Evolutionary conservation across 2,113 vertebrate genomes (phyloP), one percentile per base, ranked within the genome.

Genomic region (Oncorhynchus clarkii): DNA sequence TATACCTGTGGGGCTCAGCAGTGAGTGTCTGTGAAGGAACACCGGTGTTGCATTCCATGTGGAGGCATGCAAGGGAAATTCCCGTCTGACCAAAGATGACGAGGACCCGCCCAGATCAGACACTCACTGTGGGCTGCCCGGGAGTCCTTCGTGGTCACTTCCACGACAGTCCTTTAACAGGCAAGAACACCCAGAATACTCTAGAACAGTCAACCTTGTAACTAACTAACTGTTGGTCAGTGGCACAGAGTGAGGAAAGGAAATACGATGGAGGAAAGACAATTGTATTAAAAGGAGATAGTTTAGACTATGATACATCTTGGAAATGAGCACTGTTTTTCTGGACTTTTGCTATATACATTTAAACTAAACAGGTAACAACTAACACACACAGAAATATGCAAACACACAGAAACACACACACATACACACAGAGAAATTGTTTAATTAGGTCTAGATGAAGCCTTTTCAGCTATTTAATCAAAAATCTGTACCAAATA

Each of bases 381-480:
- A 45, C 8, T 39, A 9, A 45, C 39, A 45, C 60, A 62, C 24
- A 22, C 0, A 5, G 20, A 22, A 20, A 62, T 22, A 29, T 5
- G 24, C 34, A 8, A 81, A 51, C 27, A 54, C 39, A 45, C 9
- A 45, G 0, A 45, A 22, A 31, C n/a, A 5, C 6, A 31, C 29
- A 31, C 29, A 31, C 29, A 31, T 1, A 34, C 39, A 45, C 39
- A 45, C 9, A 12, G 0, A 45, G 2, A 45, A 26, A 31, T 39
- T 45, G 66, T 27, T 73, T 75, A 73, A 20, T 51, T 24, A 12
- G 31, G 34, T 51, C 27, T 75, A 78, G 66, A 73, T 59, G 57
- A 27, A 62, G 24, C 54, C 49, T 12, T 75, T 24, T 49, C 26
- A 71, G 64, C 39, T 79, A 39, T 2, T 31, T 22, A 57, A 65